Base-by-base conservation (phyloP, 2,113 vertebrate genomes). In the Neomonachus schauinslandi region DNA sequence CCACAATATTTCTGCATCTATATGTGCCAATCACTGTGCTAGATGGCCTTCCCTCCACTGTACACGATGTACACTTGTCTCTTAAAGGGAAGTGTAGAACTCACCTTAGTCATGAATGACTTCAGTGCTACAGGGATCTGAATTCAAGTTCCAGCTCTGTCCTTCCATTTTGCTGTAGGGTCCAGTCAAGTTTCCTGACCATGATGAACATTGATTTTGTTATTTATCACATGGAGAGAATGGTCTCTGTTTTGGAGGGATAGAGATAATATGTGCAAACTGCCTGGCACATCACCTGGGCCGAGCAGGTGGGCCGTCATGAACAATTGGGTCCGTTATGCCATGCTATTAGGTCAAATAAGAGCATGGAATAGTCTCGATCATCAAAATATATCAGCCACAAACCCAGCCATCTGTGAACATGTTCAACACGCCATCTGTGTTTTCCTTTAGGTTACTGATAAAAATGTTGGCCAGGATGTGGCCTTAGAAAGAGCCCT, bases 391-490 rank as follows among this genome's bases (percentile, higher is more conserved):
- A 0, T 22, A 63, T 18, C 76, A 55, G 80, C 80, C 59, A 76
- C 63, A 59, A 72, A 71, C 15, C 8, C 59, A 77, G 5, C 33
- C 31, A 22, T 57, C 63, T 53, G 61, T 71, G 33, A 74, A 36
- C 5, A 22, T 59, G 57, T 16, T 91, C 63, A 67, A 71, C 36
- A 65, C 9, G 21, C 88, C 76, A 61, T 85, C 87, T 92, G 33
- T 89, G 55, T 77, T 95, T 88, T 63, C 31, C 33, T 74, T 95
- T 22, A 95, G 39, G 74, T 85, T 91, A 80, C 28, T 96, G 90
- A 92, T 93, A 81, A 91, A 93, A 84, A 61, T 86, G n/a, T 95
- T 53, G 79, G 87, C 42, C 19, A 59, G 79, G 77, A 89, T 18
- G 11, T 80, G 67, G 65, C 31, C 57, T 55, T 69, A 57, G 65